Evolutionary conservation across 2,113 vertebrate genomes (phyloP), one percentile per base, ranked within the genome.

Genomic region (Hoplias malabaricus): DNA sequence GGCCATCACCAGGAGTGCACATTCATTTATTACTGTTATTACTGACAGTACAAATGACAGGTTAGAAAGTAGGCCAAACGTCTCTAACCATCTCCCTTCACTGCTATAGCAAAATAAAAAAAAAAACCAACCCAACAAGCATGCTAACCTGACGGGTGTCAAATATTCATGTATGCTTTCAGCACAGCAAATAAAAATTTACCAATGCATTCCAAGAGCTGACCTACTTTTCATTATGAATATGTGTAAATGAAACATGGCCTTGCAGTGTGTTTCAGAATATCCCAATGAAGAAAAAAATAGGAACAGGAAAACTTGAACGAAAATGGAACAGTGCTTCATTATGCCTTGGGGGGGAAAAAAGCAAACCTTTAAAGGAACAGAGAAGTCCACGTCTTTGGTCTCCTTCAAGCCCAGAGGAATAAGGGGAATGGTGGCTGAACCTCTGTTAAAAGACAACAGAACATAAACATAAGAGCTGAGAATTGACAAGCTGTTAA

Each of bases 371-470:
- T 98, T 98, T 74, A 99, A 93, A 0, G 91, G 73, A 0, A 93
- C 80, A 0, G 94, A 93, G 46, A 98, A 99, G 84, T 99, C 95
- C 3, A 98, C 89, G 2, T 99, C 97, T 82, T 98, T 98, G 3
- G 96, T 98, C 85, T 99, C 98, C 87, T 99, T 99, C 78, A 99
- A 91, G 23, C 98, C 98, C 56, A 99, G 88, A 11, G 98, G 95
- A 79, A 99, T 97, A 82, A 99, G 86, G 0, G 98, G 96, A 83
- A 99, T 97, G 82, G 90, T 95, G 87, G 93, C 90, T 0, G 90
- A 90, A 84, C 95, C 92, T 80, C 97, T 99, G n/a, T 4, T 27
- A 48, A 70, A 38, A 72, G 1, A 82, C 84, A 62, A 73, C 78
- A 70, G 29, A 63, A 50, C 0, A 19, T n/a, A 14, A 63, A 16